A percentile compares a stretch with the other conserved stretches of the same genome.
These are phyloP conservation scores for Netelia virgata DNA, from an alignment of 2,888 invertebrate genomes.

Conservation along the genomic window DNA sequence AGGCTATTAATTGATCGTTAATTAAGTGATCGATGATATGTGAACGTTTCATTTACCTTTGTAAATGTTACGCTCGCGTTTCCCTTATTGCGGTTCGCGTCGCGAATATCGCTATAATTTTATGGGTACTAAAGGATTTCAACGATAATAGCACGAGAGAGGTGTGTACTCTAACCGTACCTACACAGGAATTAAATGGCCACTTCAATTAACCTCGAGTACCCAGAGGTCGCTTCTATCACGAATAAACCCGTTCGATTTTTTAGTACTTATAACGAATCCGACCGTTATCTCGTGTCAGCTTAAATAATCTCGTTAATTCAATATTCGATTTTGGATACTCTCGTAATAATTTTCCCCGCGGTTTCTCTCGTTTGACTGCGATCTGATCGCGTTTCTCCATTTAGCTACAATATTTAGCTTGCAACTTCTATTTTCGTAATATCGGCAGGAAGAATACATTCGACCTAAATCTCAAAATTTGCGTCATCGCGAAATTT, in stretches of 20 bases:
- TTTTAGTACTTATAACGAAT: neutral
- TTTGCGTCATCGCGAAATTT: conserved; percentile 17
- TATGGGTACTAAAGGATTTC: conserved; percentile 37
- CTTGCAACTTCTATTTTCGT: conserved; percentile 9
- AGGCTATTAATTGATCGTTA: neutral
- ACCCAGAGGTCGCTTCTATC: neutral
- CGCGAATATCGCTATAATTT: conserved; percentile 17
- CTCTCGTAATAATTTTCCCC: neutral
- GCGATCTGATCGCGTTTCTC: neutral
- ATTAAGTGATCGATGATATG: neutral
- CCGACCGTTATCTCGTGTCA: neutral
- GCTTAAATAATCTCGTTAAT: conserved; percentile 34
- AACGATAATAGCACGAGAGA: conserved; percentile 45
- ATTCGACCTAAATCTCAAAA: conserved; percentile 29
- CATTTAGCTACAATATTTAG: conserved; percentile 12
- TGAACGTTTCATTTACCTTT: neutral
- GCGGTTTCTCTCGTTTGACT: conserved; percentile 16
- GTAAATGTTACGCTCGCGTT: neutral
- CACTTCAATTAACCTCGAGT: neutral
- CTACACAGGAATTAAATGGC: conserved; percentile 5
- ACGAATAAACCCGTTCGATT: neutral
- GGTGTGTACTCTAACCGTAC: conserved; percentile 17
- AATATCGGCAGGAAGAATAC: neutral
- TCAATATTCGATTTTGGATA: conserved; percentile 17
- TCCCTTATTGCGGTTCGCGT: neutral